Conservation (phyloP, 2,888 invertebrate species). For the Atethmia centrago region DNA sequence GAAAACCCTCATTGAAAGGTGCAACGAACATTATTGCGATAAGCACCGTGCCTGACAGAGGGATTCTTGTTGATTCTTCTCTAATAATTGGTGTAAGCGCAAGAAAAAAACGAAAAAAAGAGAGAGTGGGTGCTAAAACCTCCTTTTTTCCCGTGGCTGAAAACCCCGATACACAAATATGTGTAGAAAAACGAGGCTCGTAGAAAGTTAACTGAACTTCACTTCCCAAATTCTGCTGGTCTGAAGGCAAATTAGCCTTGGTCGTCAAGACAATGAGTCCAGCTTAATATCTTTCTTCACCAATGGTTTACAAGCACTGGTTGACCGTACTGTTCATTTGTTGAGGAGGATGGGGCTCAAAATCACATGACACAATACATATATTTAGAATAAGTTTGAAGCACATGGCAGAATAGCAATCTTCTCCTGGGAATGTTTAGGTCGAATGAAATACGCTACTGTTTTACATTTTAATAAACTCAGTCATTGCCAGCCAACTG, state of each 20-base stretch:
- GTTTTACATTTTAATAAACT: constrained; percentile 35
- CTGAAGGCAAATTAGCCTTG: not conserved
- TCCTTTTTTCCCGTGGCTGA: too few species aligned
- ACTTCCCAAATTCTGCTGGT: not conserved
- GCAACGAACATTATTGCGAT: not conserved
- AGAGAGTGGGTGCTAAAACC: not conserved
- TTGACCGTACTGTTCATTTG: not conserved
- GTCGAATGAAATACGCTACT: not conserved
- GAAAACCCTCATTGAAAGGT: not conserved
- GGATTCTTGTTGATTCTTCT: not conserved
- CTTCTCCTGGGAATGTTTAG: not conserved
- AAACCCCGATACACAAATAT: too few species aligned
- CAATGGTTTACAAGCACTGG: not conserved
- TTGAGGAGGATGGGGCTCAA: not conserved
- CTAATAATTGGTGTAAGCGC: not conserved
- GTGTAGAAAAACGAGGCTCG: too few species aligned
- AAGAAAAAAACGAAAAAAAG: not conserved
- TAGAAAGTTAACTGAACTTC: too few species aligned
- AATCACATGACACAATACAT: not conserved
- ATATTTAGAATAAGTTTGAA: not conserved
- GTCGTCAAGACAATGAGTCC: not conserved
- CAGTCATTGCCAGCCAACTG: not conserved
- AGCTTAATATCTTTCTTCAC: not conserved
- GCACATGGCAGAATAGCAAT: not conserved
- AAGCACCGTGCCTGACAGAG: not conserved